phyloP scores from a whole-genome alignment of 2,888 invertebrate species.

The Drosophila cognata region DNA sequence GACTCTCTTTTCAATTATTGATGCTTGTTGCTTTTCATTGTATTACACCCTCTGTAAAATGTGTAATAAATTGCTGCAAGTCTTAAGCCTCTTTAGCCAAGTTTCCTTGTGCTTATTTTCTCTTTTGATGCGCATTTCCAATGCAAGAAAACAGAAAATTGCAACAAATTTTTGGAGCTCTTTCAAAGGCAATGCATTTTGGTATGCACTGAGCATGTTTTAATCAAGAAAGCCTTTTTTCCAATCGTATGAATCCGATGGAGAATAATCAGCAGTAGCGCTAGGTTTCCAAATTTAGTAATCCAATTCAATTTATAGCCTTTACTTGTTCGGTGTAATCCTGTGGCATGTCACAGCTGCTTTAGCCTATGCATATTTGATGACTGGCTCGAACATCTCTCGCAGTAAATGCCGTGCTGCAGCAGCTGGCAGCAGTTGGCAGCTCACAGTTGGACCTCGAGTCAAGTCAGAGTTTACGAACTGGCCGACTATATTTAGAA shows the following conservation, averaged over 20 bases:
- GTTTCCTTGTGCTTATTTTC: not conserved
- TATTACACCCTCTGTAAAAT: slow-evolving; percentile 6
- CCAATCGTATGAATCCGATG: not conserved
- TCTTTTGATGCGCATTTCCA: not conserved
- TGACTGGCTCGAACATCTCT: slow-evolving; percentile 30
- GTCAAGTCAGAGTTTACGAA: slow-evolving; percentile 40
- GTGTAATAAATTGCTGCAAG: not conserved
- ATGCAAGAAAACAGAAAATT: not conserved
- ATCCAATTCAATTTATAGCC: not conserved
- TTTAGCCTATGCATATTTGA: not conserved
- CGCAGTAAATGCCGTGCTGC: slow-evolving; percentile 23
- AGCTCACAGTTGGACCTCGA: slow-evolving; percentile 22
- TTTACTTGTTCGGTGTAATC: not conserved
- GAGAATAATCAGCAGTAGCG: not conserved
- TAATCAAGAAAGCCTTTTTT: not conserved
- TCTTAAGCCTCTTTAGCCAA: not conserved
- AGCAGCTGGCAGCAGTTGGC: slow-evolving; percentile 39
- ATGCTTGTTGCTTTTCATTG: slow-evolving; percentile 10
- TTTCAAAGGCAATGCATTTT: not conserved
- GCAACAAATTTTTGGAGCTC: not conserved
- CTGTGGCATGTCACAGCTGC: not conserved
- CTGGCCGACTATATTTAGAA: slow-evolving; percentile 31
- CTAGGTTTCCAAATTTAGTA: not conserved
- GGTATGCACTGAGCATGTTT: not conserved
- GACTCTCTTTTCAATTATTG: slow-evolving; percentile 13